Percentiles rank a stretch among this genome's conserved stretches.
These are phyloP conservation scores for Lagria hirta DNA, from an alignment of 2,888 invertebrate genomes.

Conservation along the genomic window DNA sequence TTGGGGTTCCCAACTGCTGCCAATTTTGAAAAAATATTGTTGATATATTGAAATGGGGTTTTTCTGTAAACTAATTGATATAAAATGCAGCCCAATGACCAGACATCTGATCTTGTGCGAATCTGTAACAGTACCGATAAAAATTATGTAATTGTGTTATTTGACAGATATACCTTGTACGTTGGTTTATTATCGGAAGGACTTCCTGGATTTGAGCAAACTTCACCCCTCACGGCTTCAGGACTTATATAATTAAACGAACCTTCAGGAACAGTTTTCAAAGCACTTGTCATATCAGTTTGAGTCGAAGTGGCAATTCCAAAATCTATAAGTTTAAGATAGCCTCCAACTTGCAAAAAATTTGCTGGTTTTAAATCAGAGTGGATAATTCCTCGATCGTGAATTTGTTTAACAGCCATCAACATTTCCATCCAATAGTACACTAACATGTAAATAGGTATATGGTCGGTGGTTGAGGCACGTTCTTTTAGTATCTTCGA, in stretches of 20 bases:
- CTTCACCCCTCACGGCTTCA: constrained; percentile 77
- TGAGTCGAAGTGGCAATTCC: constrained; percentile 91
- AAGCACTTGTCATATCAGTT: constrained; percentile 84
- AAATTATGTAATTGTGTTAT: constrained; percentile 2
- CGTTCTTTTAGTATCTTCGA: constrained; percentile 68
- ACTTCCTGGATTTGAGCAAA: constrained; percentile 46
- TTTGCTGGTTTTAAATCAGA: constrained; percentile 97
- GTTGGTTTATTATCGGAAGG: constrained; percentile 53
- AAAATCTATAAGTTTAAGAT: constrained; percentile 94
- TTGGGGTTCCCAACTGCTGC: constrained; percentile 47
- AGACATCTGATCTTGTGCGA: constrained; percentile 90
- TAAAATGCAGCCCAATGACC: constrained; percentile 96
- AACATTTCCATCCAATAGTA: constrained; percentile 96
- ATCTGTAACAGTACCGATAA: constrained; percentile 60
- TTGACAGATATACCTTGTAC: constrained; percentile 51
- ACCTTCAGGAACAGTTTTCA: constrained; percentile 80
- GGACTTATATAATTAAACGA: constrained; percentile 97
- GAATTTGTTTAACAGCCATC: constrained; percentile 86
- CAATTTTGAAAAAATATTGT: constrained; percentile 34
- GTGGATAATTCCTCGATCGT: constrained; percentile 90
- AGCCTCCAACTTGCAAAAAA: constrained; percentile 83
- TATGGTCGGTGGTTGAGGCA: constrained; percentile 51
- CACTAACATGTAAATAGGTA: constrained; percentile 75
- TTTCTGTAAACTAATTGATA: constrained; percentile 88
- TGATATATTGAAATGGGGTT: constrained; percentile 87